Conservation (phyloP, 2,113 vertebrate species). For the Galemys pyrenaicus region DNA sequence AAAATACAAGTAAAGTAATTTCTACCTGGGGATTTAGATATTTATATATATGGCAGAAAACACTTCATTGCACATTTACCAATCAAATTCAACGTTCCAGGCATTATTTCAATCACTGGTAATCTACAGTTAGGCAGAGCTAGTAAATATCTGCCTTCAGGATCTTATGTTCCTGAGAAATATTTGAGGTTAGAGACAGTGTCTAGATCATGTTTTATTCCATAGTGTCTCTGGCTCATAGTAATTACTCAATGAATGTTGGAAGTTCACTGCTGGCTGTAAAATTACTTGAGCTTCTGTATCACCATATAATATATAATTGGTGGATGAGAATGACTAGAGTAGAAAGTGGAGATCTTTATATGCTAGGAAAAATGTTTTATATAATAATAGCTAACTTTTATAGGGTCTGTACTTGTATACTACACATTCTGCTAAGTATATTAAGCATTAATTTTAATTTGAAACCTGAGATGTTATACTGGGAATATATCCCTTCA, state of each 20-base stretch:
- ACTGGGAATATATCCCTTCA: background rate
- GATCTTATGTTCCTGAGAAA: background rate
- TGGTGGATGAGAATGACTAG: background rate
- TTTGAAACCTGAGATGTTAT: background rate
- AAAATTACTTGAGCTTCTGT: background rate
- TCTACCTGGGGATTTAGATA: background rate
- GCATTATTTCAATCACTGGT: background rate
- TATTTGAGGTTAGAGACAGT: background rate
- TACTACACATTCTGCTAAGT: background rate
- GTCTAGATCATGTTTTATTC: background rate
- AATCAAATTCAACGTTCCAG: background rate
- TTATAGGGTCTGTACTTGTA: background rate
- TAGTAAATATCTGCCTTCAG: background rate
- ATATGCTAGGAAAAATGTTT: background rate
- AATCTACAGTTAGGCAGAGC: background rate
- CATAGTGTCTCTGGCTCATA: background rate
- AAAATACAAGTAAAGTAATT: constrained; percentile 9
- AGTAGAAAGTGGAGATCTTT: background rate
- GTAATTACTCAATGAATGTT: no score
- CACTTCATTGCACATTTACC: background rate
- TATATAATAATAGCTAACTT: background rate
- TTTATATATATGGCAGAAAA: background rate
- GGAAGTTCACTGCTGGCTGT: background rate
- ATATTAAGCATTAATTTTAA: background rate
- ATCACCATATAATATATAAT: background rate